Base-by-base conservation (phyloP, 1,140 invertebrate species). In the Yoshiicerus persimilis region DNA sequence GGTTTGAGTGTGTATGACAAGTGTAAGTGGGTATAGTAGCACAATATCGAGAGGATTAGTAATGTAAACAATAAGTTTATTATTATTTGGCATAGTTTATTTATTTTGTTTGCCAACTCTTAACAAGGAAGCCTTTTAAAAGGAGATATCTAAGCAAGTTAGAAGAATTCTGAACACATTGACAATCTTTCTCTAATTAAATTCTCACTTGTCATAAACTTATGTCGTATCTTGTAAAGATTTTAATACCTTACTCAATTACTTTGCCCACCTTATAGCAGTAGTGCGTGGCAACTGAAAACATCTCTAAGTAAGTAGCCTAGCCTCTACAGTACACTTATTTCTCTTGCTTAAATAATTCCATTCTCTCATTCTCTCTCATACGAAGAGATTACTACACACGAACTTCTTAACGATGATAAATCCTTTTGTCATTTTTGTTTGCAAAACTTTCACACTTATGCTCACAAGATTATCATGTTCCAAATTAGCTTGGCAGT, bases 101-200 rank as follows among this genome's bases (percentile, higher is more conserved):
- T 66, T 25, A 27, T 30, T 30, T 16, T 30, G 30, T 11, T 30
- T 70, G 30, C 30, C 30, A 30, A 25, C 16, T 56, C 47, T 56
- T 56, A 56, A 56, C 47, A 56, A 56, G 47, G 47, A 56, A 56
- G 47, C 47, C 47, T 16, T 56, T 56, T 56, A 56, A 56, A 56
- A 10, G 30, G 25, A 70, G 30, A 70, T 70, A 25, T 27, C 66
- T 70, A 16, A 30, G 30, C 13, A 66, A 11, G 16, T 30, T 30
- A 27, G 66, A 70, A 64, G 30, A 11, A 70, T 11, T 36, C n/a
- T 38, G 20, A 80, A 9, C 32, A 23, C 34, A 56, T 80, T 80
- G 30, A 80, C 75, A 80, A 34, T 36, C n/a, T 80, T 80, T 80
- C 75, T 38, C 75, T 80, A 80, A 80, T 80, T 38, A 80, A 80